These are phyloP conservation scores for Aphelocoma coerulescens DNA, from an alignment of 2,113 vertebrate species.

Conservation along the genomic window DNA sequence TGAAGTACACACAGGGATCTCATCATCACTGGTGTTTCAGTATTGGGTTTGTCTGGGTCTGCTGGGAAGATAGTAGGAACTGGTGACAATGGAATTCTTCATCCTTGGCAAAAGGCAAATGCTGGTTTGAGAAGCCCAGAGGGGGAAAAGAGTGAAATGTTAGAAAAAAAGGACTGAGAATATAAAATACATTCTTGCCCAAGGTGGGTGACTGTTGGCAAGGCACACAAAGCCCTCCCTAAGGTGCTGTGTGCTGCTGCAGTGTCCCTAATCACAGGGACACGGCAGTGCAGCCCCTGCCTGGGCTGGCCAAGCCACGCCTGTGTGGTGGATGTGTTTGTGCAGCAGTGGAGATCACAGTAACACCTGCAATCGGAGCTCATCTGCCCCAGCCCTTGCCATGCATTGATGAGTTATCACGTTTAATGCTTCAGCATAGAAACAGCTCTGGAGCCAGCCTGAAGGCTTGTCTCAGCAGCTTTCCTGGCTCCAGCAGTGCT, in stretches of 20 bases:
- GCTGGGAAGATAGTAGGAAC: background rate
- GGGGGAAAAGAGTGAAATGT: background rate
- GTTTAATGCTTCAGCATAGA: background rate
- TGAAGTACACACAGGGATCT: background rate
- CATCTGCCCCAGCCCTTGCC: background rate
- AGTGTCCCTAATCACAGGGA: background rate
- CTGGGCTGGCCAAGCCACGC: background rate
- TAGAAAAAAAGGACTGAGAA: background rate
- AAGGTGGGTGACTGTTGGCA: background rate
- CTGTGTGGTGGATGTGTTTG: accelerated
- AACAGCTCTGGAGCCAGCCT: background rate
- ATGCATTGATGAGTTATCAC: background rate
- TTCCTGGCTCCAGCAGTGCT: background rate
- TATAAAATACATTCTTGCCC: background rate
- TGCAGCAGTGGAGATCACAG: background rate
- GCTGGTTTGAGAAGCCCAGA: background rate
- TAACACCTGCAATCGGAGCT: background rate
- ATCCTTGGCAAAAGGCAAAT: background rate
- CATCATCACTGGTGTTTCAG: background rate
- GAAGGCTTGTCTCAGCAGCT: background rate
- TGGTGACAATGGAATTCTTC: background rate
- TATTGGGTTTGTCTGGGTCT: background rate
- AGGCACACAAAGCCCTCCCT: background rate
- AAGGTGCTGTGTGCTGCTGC: background rate
- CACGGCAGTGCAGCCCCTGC: background rate